Percentiles rank a stretch among this genome's conserved stretches.
Evolutionary conservation across 2,888 invertebrate species (phyloP).

Genomic region (Homarus gammarus): DNA sequence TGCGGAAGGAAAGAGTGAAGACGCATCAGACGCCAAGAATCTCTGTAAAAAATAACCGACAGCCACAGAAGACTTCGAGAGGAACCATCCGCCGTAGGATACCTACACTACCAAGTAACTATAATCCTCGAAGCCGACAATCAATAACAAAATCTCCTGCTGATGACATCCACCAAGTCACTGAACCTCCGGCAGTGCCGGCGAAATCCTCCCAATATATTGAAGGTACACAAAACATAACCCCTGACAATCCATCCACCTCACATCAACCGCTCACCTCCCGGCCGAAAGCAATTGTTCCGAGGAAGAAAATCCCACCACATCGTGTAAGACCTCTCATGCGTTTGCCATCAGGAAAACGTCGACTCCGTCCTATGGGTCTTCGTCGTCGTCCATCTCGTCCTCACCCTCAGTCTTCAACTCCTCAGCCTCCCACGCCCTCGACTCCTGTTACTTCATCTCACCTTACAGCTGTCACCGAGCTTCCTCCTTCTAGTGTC

Average conservation of each 20-base stretch:
- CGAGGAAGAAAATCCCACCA: neutral
- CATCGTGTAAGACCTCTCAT: neutral
- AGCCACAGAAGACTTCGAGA: neutral
- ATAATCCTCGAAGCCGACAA: neutral
- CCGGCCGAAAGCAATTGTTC: neutral
- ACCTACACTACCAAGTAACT: neutral
- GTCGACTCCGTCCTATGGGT: neutral
- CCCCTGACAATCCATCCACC: neutral
- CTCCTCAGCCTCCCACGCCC: slow-evolving; percentile 5
- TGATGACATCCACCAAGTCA: neutral
- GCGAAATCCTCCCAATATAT: neutral
- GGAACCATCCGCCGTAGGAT: neutral
- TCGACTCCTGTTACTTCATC: neutral
- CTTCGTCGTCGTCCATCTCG: slow-evolving; percentile 18
- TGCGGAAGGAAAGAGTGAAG: neutral
- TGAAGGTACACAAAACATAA: neutral
- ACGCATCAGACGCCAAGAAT: neutral
- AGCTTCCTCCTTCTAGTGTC: neutral
- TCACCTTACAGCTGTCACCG: neutral
- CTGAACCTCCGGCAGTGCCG: neutral
- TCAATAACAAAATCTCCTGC: neutral
- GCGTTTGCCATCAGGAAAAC: neutral
- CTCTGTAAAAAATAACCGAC: neutral
- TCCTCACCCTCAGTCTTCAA: neutral
- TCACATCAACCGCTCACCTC: neutral